These are phyloP conservation scores for Drosophila demipolita DNA, from an alignment of 2,888 invertebrate species.

Conservation along the genomic window DNA sequence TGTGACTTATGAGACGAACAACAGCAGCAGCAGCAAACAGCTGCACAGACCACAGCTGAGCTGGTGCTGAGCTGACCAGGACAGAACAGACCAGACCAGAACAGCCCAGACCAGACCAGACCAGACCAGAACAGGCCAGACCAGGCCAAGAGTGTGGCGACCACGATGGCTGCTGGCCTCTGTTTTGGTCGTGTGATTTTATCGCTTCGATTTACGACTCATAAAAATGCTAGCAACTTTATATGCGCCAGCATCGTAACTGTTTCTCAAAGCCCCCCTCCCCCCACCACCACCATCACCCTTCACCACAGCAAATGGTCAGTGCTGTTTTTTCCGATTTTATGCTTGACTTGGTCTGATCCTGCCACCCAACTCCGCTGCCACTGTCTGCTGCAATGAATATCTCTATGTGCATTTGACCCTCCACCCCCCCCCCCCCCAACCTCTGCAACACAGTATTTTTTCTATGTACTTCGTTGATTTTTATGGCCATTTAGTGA, in stretches of 20 bases:
- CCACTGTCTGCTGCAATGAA: constrained; percentile 38
- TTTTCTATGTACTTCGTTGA: constrained; percentile 46
- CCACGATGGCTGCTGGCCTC: constrained; percentile 37
- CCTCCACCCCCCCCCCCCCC: not conserved
- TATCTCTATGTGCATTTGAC: constrained; percentile 42
- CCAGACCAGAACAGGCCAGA: not conserved
- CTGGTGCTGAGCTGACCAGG: constrained; percentile 1
- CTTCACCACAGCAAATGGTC: not conserved
- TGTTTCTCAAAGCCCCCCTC: constrained; percentile 13
- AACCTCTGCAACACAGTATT: too few species aligned
- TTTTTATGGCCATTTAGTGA: constrained; percentile 76
- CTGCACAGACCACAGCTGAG: constrained; percentile 36
- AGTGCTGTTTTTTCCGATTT: constrained; percentile 61
- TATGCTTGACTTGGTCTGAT: constrained; percentile 59
- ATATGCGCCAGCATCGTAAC: constrained; percentile 28
- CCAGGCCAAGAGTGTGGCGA: constrained; percentile 21
- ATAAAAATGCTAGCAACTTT: constrained; percentile 77
- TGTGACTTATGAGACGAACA: constrained; percentile 71
- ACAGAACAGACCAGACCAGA: constrained; percentile 31
- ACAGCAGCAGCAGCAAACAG: constrained; percentile 18
- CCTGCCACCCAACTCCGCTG: constrained; percentile 5
- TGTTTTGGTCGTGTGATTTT: constrained; percentile 75
- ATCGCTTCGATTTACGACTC: constrained; percentile 82
- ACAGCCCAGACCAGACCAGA: not conserved
- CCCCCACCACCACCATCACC: too few species aligned